phyloP scores from a whole-genome alignment of 2,888 invertebrate species.

The Hecatera dysodea region DNA sequence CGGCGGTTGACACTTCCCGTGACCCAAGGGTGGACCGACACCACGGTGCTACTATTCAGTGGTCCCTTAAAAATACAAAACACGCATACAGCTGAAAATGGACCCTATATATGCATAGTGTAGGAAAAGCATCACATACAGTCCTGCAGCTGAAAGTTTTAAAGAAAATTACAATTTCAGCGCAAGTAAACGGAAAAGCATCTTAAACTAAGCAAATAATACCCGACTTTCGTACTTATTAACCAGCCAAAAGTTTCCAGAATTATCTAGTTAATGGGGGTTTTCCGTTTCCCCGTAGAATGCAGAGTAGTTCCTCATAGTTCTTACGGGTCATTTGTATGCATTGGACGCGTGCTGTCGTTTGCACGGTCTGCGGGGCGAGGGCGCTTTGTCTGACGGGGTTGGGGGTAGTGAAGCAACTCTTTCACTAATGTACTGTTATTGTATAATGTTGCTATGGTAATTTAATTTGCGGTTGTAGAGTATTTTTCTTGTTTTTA shows the following conservation, averaged over 20 bases:
- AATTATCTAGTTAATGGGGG: conserved; percentile 34
- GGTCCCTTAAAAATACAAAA: too few relatives aligned
- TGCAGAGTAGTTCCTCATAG: conserved; percentile 42
- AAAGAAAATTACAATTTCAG: neutral
- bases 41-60: too few relatives aligned
- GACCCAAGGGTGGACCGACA: too few relatives aligned
- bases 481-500: neutral
- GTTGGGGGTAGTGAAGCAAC: conserved; percentile 6
- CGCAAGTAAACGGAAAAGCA: neutral
- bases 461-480: conserved; percentile 22
- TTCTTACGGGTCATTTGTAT: conserved; percentile 48
- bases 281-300: conserved; percentile 28
- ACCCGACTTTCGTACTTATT: neutral
- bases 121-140: neutral
- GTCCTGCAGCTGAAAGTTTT: neutral
- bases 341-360: conserved; percentile 42
- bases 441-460: conserved; percentile 2
- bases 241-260: conserved; percentile 6
- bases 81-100: neutral
- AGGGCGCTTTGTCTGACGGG: neutral
- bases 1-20: too few relatives aligned
- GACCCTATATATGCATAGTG: neutral
- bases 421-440: conserved; percentile 22
- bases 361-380: conserved; percentile 7
- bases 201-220: neutral